Base-by-base conservation (phyloP, 2,797 vertebrate species). In the Sebastes alutus region DNA sequence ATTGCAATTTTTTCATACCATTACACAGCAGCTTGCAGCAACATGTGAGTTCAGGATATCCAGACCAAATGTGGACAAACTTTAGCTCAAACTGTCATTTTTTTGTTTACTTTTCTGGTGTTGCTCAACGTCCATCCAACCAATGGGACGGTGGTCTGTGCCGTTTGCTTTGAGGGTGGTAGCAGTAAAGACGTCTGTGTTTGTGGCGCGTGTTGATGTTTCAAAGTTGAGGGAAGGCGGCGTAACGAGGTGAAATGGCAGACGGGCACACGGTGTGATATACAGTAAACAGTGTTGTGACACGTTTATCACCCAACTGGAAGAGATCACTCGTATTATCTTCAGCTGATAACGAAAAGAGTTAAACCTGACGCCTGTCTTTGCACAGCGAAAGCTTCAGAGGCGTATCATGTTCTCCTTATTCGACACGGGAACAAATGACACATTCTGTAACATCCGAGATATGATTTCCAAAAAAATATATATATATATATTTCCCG, bases 21-120 rank as follows among this genome's bases (percentile, higher is more conserved):
- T 82, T 56, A 62, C 78, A 65, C 68, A 64, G 77, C 86, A 78
- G 78, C 78, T 87, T 83, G 80, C 56, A 87, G 74, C 76, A 87
- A 86, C 78, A 80, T 78, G 73, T 78, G 80, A 80, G 72, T 75
- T 64, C 56, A 29, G 49, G 55, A 64, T 65, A 71, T 72, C 1
- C 14, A 75, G 63, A 84, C 29, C 25, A 87, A 82, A 87, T 66
- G 38, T 68, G n/a, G 38, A 32, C n/a, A 63, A 78, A 82, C 52
- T 72, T 75, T 6, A 64, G 13, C 30, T 82, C 13, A 76, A 73
- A 81, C 16, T 54, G 8, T 38, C 35, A 8, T 3, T 35, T 72
- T 72, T 56, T 66, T 77, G 46, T 85, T 87, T 32, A 20, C n/a
- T 33, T 70, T 23, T 63, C 13, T 29, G 29, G 32, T 63, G 46